Base-by-base conservation (phyloP, 2,888 invertebrate genomes). In the Lycophotia porphyrea region DNA sequence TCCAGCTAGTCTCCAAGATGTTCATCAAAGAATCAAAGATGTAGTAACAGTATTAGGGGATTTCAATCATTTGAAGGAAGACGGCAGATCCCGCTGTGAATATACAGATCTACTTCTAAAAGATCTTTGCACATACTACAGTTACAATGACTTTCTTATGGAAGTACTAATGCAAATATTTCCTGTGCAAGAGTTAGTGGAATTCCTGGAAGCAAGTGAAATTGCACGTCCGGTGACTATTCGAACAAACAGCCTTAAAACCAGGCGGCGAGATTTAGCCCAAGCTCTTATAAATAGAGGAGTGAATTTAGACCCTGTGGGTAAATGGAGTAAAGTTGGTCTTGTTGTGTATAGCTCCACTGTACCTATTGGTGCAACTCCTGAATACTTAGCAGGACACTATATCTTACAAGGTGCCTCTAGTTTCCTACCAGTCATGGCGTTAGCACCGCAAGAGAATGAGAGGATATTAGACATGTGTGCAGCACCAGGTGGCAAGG, bases 291-390 rank as follows among this genome's bases (percentile, higher is more conserved):
- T 99, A 74, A 98, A 98, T 91, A 97, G 99, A 90, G 99, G 99
- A 36, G 99, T 99, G 0, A 99, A 99, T 97, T 97, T 99, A 83
- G 99, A 99, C 96, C 99, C 99, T 0, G 97, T 99, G 75, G 99
- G 99, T 9, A 99, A 99, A 93, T 99, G 99, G 99, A 99, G 99
- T 67, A 99, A 99, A 96, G 99, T 99, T 34, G 99, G 99, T 21
- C 97, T 99, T 49, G 99, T 99, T 3, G 97, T 99, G 15, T 99
- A 99, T 93, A 99, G 98, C 86, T 98, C 99, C 0, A 98, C 99
- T 91, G 99, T 99, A 0, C 99, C 99, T 0, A 97, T 99, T 88
- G 99, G 99, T 82, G 99, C 99, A 2, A 99, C 99, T 0, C 99
- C 99, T 0, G 99, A 99, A 95, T 99, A 99, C 96, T 97, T 99